These are phyloP conservation scores for Platanista minor DNA, from an alignment of 2,113 vertebrate genomes.

Conservation along the genomic window DNA sequence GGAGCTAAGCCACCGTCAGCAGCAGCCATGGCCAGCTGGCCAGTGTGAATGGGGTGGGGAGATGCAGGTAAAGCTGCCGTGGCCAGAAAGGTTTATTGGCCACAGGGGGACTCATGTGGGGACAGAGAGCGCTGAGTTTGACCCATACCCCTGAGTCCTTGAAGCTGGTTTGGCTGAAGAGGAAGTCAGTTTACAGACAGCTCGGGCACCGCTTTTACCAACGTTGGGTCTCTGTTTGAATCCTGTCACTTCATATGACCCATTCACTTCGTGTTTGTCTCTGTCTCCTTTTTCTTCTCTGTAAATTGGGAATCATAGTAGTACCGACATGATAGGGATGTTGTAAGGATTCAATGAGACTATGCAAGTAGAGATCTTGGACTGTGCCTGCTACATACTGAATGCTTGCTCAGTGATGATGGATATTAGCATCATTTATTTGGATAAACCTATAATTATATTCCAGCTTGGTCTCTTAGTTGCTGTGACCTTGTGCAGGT, in stretches of 20 bases:
- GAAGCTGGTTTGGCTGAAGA: neutral
- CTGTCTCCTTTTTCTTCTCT: neutral
- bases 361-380: no score
- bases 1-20: no score
- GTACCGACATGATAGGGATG: neutral
- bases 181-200: neutral
- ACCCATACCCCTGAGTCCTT: neutral
- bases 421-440: neutral
- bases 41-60: neutral
- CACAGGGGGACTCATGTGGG: neutral
- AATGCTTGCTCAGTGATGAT: accelerated
- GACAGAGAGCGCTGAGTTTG: neutral
- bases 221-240: neutral
- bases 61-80: accelerated
- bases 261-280: neutral
- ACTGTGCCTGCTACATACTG: accelerated
- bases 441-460: neutral
- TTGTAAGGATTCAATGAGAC: neutral
- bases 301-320: neutral
- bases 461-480: neutral
- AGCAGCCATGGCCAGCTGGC: accelerated
- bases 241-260: neutral
- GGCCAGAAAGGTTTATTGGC: neutral
- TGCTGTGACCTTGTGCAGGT: neutral
- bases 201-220: accelerated